phyloP scores from a whole-genome alignment of 2,888 invertebrate species.

The Drosophila mercatorum region DNA sequence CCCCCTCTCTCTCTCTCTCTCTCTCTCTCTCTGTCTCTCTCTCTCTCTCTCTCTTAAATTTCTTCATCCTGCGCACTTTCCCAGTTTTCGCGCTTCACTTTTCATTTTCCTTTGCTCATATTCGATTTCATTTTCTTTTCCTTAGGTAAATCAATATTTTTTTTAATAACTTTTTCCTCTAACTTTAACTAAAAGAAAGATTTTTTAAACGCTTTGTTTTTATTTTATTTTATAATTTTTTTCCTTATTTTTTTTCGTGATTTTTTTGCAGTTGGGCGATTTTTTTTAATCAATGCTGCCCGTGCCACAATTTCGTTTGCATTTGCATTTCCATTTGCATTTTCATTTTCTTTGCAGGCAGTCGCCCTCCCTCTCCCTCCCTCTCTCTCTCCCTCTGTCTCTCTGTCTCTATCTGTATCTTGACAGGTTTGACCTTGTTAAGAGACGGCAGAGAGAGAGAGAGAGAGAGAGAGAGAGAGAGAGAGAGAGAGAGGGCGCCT shows the following conservation, averaged over 20 bases:
- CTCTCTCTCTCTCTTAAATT: no score
- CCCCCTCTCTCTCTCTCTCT: no score
- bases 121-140: background rate
- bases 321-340: constrained; percentile 41
- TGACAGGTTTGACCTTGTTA: constrained; percentile 57
- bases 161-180: background rate
- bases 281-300: constrained; percentile 57
- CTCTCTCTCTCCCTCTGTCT: background rate
- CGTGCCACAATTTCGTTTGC: constrained; percentile 52
- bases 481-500: constrained; percentile 7
- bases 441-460: background rate
- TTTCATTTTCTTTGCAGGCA: constrained; percentile 20
- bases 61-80: background rate
- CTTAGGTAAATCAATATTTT: background rate
- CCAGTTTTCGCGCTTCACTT: background rate
- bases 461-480: background rate
- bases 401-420: background rate
- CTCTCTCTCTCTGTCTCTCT: no score
- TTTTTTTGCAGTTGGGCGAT: constrained; percentile 21
- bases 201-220: constrained; percentile 19
- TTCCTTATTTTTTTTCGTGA: constrained; percentile 27
- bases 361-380: background rate
- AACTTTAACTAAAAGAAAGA: background rate
- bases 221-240: background rate
- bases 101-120: background rate